Evolutionary conservation across 2,797 vertebrate species (phyloP), one percentile per base, ranked within the genome.

Genomic region (Parotocinclus haroldoi): DNA sequence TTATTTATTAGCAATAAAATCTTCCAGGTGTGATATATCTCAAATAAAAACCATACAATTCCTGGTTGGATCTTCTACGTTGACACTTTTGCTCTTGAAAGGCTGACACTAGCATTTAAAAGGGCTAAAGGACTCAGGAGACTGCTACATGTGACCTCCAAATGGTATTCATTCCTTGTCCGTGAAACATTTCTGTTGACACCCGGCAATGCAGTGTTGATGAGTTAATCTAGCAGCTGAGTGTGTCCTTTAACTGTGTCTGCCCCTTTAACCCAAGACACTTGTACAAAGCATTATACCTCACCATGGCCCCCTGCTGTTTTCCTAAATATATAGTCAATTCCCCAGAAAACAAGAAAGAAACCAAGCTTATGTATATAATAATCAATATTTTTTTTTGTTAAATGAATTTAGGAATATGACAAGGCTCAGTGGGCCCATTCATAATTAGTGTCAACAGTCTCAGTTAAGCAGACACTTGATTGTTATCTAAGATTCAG

Each of bases 161-260:
- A 89, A 90, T 90, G 87, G 87, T 89, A 85, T 85, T 90, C 89
- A 90, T 91, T 91, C 87, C 85, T 84, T 85, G 87, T 90, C 85
- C 84, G 87, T 89, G 84, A 90, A 90, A 89, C 89, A 90, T 89
- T 86, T 90, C 85, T 90, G 90, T 91, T 91, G 89, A 92, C 90
- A 91, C 86, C 79, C 81, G 76, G 89, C 89, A 91, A 92, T 92
- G 91, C 68, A 61, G 87, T 69, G 89, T 89, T 91, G 91, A 92
- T 91, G 89, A 91, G 85, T 91, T 90, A 88, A 91, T 91, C 90
- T 88, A 90, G 89, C 90, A 91, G 89, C 89, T 91, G 90, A 91
- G 85, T 84, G 83, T 88, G 86, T 88, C 86, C 86, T 89, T 86
- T 79, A 81, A 73, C 77, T 57, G 48, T 50, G n/a, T 16, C 50